Base-by-base conservation (phyloP, 2,113 vertebrate species). In the Callocephalon fimbriatum region DNA sequence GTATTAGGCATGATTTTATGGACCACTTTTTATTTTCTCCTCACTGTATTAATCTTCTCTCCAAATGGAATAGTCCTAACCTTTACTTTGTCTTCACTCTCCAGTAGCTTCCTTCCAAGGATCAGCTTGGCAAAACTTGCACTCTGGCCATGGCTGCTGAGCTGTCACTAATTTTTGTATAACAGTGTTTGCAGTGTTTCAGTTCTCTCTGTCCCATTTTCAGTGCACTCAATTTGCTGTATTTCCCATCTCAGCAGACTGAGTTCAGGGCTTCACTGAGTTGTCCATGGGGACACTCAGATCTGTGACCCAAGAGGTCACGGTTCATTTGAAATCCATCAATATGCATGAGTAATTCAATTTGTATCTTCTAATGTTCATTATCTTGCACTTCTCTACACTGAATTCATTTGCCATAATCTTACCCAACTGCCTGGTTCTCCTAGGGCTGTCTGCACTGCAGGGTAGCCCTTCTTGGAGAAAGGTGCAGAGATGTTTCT, bases 321-420 rank as follows among this genome's bases (percentile, higher is more conserved):
- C 0, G 16, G 68, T 92, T 92, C 48, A 4, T 95, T 97, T 97
- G 82, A 82, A 93, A 95, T 87, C 85, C 53, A 79, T 95, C 78
- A 67, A 1, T 44, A 62, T 85, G 78, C 54, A 83, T 61, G 66
- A 84, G 74, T 62, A 70, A 67, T 94, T 92, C 45, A 83, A 62
- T 91, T 88, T 93, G 58, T 91, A 96, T 83, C 85, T 82, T 89
- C 79, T 89, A 61, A 82, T 67, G 50, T 82, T 93, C 71, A 85
- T 96, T 97, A 63, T 63, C 70, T 90, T 93, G 66, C 22, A 54
- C 35, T 92, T 63, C 45, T 93, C 50, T 76, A 26, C 1, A 6
- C 54, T 83, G 81, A 74, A 94, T 93, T 59, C 35, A 68, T 93
- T 95, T 96, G 27, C 81, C 35, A 22, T 88, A 62, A 10, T 90